phyloP scores from a whole-genome alignment of 2,888 invertebrate species.

The Agonopterix heracliana region DNA sequence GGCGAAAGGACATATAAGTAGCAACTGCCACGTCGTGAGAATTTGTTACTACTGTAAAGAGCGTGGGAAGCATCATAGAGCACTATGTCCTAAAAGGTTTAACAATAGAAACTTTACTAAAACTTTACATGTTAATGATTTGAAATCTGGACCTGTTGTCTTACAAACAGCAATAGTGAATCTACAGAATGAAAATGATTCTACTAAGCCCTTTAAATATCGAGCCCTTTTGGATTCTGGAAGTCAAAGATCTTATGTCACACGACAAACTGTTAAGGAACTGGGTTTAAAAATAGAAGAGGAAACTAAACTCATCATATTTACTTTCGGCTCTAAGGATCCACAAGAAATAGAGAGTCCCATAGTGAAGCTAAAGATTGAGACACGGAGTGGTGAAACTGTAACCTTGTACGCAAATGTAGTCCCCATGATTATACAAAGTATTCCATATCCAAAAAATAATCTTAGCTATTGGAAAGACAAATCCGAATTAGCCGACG shows the following conservation, averaged over 20 bases:
- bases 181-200: no score
- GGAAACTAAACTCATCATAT: conserved; percentile 1
- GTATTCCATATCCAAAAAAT: not conserved
- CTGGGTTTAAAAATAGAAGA: not conserved
- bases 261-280: not conserved
- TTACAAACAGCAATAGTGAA: no score
- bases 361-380: not conserved
- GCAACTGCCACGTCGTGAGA: no score
- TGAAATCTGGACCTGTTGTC: no score
- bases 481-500: conserved; percentile 11
- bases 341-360: conserved; percentile 3
- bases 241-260: conserved; percentile 7
- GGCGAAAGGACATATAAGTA: no score
- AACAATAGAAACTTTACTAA: no score
- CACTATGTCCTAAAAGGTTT: no score
- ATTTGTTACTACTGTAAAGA: no score
- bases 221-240: no score
- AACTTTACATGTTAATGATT: no score
- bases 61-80: no score
- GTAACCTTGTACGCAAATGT: conserved; percentile 1
- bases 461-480: not conserved
- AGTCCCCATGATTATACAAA: not conserved
- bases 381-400: not conserved
- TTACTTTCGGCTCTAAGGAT: conserved; percentile 2
- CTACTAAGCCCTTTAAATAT: no score